phyloP scores from a whole-genome alignment of 2,888 invertebrate genomes.

The Acanthosoma haemorrhoidale region DNA sequence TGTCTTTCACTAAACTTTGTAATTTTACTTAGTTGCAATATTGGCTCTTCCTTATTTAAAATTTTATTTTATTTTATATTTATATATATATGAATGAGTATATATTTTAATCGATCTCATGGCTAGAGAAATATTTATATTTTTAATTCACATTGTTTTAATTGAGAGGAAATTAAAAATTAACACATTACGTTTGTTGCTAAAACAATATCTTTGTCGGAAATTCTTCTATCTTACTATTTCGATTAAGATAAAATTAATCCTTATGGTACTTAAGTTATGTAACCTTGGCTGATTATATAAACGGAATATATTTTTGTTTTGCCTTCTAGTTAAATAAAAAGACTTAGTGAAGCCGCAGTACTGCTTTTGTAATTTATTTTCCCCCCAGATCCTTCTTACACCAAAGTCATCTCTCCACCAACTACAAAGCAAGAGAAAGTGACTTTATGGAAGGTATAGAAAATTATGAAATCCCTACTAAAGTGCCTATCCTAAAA shows the following conservation, averaged over 20 bases:
- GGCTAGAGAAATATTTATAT: neutral
- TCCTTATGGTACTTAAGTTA: neutral
- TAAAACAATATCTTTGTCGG: neutral
- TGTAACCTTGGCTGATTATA: neutral
- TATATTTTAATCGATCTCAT: neutral
- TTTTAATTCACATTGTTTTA: neutral
- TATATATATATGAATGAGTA: too few relatives aligned
- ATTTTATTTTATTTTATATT: neutral
- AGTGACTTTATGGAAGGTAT: too few relatives aligned
- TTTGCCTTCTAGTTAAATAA: slow-evolving; percentile 9
- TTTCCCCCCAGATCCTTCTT: neutral
- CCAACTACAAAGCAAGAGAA: too few relatives aligned
- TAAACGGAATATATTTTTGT: neutral
- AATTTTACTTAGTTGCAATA: neutral
- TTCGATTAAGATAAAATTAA: neutral
- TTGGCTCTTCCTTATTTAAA: neutral
- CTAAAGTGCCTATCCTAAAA: too few relatives aligned
- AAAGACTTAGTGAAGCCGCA: neutral
- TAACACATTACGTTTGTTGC: neutral
- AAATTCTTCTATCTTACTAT: neutral
- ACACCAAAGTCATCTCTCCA: too few relatives aligned
- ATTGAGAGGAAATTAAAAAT: neutral
- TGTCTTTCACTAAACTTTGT: neutral
- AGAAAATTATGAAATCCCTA: too few relatives aligned
- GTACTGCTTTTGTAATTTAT: neutral